Evolutionary conservation across 2,888 invertebrate genomes (phyloP).

Genomic region (Calameuta idolon): DNA sequence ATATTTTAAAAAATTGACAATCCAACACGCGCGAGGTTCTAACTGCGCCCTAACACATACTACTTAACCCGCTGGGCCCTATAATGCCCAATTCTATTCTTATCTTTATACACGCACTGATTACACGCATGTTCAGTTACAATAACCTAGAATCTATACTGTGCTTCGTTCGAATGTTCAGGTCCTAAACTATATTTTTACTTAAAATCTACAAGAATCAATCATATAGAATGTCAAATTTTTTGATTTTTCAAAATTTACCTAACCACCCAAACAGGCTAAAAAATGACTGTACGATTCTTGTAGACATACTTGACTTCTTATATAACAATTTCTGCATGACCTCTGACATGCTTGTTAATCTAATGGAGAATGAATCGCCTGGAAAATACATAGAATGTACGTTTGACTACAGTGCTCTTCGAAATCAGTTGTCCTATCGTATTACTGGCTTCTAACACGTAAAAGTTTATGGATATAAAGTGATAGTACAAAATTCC

Average conservation of each 20-base stretch:
- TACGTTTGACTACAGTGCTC: background rate
- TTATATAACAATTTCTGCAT: background rate
- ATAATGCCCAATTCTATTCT: background rate
- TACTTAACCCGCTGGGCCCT: slow-evolving; percentile 1
- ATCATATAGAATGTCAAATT: background rate
- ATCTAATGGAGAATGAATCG: background rate
- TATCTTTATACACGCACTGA: background rate
- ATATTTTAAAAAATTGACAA: background rate
- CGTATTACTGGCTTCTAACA: background rate
- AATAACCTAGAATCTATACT: background rate
- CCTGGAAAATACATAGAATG: background rate
- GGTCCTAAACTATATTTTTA: background rate
- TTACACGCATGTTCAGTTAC: background rate
- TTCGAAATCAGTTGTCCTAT: background rate
- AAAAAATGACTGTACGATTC: background rate
- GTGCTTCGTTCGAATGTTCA: background rate
- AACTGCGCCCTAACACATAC: slow-evolving; percentile 39
- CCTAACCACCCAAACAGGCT: background rate
- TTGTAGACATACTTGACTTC: background rate
- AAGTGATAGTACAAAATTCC: background rate
- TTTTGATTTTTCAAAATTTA: background rate
- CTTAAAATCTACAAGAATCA: background rate
- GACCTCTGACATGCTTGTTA: background rate
- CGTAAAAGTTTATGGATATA: background rate
- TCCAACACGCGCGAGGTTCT: slow-evolving; percentile 39